Evolutionary conservation across 2,888 invertebrate species (phyloP).

Genomic region (Camponotus fellah): DNA sequence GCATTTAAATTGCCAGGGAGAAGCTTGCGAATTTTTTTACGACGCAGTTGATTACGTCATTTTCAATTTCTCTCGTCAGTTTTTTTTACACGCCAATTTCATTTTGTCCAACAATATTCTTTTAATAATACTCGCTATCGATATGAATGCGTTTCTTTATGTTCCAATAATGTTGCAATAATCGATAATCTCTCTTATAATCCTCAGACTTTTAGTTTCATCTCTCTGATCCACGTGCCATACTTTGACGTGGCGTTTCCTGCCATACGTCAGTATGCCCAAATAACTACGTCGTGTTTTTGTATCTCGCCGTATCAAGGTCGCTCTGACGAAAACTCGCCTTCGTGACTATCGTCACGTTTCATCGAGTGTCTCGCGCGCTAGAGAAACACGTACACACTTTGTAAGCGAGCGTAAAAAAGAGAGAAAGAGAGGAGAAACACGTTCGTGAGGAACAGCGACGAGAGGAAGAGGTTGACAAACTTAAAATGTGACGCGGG

Average conservation of each 20-base stretch:
- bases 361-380: slow-evolving; percentile 9
- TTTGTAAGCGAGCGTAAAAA: neutral
- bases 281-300: neutral
- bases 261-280: neutral
- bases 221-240: neutral
- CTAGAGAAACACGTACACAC: neutral
- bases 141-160: neutral
- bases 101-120: neutral
- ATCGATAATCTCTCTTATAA: neutral
- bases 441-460: neutral
- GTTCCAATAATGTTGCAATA: neutral
- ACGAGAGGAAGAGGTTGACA: neutral
- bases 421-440: neutral
- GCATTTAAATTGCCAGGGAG: neutral
- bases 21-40: neutral
- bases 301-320: slow-evolving; percentile 51
- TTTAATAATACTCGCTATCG: neutral
- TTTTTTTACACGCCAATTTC: neutral
- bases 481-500: slow-evolving; percentile 8
- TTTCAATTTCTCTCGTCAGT: neutral
- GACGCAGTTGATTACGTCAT: neutral
- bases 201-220: neutral
- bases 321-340: slow-evolving; percentile 9
- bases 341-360: slow-evolving; percentile 61
- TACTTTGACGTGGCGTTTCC: neutral